A percentile compares a stretch with the other conserved stretches of the same genome.
Evolutionary conservation across 2,113 vertebrate genomes (phyloP).

Genomic region (Argyrosomus japonicus): DNA sequence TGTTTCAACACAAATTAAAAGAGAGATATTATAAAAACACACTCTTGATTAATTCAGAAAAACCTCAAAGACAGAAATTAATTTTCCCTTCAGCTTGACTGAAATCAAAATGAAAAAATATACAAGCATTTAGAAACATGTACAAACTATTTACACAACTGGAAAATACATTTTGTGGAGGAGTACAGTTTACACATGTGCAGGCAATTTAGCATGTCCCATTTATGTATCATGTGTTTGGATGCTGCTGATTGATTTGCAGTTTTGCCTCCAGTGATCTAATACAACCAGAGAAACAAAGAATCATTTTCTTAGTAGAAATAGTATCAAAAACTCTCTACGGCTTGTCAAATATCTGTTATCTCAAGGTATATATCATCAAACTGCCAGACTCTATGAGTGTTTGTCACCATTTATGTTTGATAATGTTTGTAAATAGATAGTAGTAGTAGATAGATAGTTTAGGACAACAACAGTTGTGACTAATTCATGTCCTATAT

Average conservation of each 20-base stretch:
- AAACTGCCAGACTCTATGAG: fast-evolving
- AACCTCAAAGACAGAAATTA: neutral
- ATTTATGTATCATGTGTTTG: neutral
- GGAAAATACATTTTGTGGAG: neutral
- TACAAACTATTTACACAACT: constrained; percentile 6
- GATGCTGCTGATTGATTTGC: neutral
- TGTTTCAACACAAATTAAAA: neutral
- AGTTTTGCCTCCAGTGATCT: neutral
- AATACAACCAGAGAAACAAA: neutral
- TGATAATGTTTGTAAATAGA: too few relatives aligned
- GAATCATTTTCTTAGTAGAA: neutral
- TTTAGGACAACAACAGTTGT: neutral
- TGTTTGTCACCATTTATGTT: too few relatives aligned
- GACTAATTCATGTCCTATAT: neutral
- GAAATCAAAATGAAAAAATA: neutral
- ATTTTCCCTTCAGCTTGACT: fast-evolving
- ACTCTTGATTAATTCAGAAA: neutral
- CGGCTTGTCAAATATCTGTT: neutral
- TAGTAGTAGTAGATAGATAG: too few relatives aligned
- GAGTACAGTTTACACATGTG: neutral
- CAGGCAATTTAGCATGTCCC: neutral
- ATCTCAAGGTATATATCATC: neutral
- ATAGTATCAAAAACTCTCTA: neutral
- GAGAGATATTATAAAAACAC: neutral
- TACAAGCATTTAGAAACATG: too few relatives aligned